These are phyloP conservation scores for Xenopus laevis DNA, from an alignment of 2,113 vertebrate genomes.

Conservation along the genomic window DNA sequence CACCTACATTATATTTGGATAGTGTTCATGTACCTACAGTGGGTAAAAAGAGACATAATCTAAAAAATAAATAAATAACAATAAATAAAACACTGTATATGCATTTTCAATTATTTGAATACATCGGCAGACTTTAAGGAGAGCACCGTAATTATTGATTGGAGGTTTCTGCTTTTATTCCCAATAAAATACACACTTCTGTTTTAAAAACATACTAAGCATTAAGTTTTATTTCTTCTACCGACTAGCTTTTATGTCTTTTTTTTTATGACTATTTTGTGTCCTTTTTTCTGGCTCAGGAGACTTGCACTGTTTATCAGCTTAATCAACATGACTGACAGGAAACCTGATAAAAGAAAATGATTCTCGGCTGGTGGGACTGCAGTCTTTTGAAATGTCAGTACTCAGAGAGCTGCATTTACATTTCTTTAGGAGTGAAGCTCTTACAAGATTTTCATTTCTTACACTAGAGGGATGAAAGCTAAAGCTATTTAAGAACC, in stretches of 20 bases:
- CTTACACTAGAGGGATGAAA: conserved; percentile 58
- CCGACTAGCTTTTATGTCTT: conserved; percentile 52
- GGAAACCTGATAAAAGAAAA: conserved; percentile 62
- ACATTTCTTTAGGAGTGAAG: conserved; percentile 62
- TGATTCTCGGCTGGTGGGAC: conserved; percentile 54
- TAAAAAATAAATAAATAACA: too few relatives aligned
- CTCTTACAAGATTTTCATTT: conserved; percentile 65
- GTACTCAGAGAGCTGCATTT: conserved; percentile 62
- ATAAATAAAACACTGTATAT: too few relatives aligned
- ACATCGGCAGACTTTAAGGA: background rate
- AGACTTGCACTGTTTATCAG: conserved; percentile 61
- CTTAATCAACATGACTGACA: conserved; percentile 68
- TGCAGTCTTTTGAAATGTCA: conserved; percentile 68
- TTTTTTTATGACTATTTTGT: conserved; percentile 51
- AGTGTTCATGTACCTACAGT: too few relatives aligned
- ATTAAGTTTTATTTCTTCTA: conserved; percentile 42
- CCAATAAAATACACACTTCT: conserved; percentile 22
- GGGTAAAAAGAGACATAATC: too few relatives aligned
- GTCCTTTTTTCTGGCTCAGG: conserved; percentile 53
- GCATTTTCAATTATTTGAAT: too few relatives aligned
- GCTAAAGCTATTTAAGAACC: conserved; percentile 61
- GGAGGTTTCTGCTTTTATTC: background rate
- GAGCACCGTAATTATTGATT: background rate
- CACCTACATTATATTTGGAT: too few relatives aligned
- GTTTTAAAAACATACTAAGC: conserved; percentile 25